Conservation (phyloP, 2,888 invertebrate species). For the Andricus quercusramuli region DNA sequence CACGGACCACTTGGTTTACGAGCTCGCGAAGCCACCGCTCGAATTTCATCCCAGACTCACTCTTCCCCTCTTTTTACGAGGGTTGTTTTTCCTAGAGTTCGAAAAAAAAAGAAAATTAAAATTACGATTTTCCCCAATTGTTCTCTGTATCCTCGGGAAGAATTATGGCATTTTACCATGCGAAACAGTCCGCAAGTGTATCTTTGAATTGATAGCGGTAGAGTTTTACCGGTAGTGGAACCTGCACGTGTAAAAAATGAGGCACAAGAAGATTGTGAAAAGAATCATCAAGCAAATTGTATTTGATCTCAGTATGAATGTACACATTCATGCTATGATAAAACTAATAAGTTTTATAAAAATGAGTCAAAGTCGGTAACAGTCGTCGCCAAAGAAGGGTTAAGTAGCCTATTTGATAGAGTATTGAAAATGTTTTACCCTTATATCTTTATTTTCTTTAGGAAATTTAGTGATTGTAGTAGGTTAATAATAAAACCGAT, state of each 20-base stretch:
- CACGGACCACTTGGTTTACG: conserved; percentile 38
- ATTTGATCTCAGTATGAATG: too few relatives aligned
- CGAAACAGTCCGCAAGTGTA: not conserved
- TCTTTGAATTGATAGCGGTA: not conserved
- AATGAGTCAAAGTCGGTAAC: too few relatives aligned
- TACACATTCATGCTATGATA: too few relatives aligned
- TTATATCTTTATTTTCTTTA: too few relatives aligned
- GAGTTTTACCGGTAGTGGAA: not conserved
- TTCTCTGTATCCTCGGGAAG: not conserved
- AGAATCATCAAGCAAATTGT: not conserved
- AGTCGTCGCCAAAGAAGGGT: too few relatives aligned
- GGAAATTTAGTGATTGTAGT: too few relatives aligned
- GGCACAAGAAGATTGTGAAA: not conserved
- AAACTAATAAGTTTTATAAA: too few relatives aligned
- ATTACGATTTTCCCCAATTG: conserved; percentile 24
- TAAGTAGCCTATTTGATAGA: too few relatives aligned
- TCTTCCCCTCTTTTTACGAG: conserved; percentile 5
- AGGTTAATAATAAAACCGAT: too few relatives aligned
- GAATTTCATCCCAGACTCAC: conserved; percentile 32
- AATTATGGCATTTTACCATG: conserved; percentile 11
- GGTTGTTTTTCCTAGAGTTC: conserved; percentile 27
- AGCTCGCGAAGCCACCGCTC: conserved; percentile 30
- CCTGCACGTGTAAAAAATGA: not conserved
- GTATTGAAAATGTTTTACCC: too few relatives aligned
- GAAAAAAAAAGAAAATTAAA: conserved; percentile 21